A percentile compares a stretch with the other conserved stretches of the same genome.
Evolutionary conservation across 2,797 vertebrate species (phyloP).

Genomic region (Hoplostethus atlanticus): DNA sequence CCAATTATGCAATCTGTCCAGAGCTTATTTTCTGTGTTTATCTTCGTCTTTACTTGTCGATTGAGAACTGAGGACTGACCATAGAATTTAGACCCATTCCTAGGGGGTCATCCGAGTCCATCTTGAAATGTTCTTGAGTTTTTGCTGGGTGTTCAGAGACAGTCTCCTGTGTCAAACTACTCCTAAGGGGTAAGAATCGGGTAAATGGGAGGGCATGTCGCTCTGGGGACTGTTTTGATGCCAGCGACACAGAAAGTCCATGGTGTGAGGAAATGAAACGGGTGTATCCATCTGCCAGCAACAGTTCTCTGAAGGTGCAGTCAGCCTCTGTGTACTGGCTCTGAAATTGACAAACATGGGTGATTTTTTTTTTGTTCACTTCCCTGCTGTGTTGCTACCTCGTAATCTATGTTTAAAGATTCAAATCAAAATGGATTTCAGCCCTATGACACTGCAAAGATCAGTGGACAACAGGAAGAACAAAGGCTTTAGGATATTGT

Average conservation of each 20-base stretch:
- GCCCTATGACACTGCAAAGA: neutral
- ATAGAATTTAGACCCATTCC: conserved; percentile 67
- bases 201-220: conserved; percentile 68
- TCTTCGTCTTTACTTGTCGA: conserved; percentile 55
- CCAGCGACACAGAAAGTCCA: conserved; percentile 75
- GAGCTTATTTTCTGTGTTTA: neutral
- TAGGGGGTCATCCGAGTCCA: conserved; percentile 80
- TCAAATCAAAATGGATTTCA: too few species aligned
- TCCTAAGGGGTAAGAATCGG: conserved; percentile 78
- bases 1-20: neutral
- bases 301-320: conserved; percentile 82
- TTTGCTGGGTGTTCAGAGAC: conserved; percentile 28
- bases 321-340: conserved; percentile 69
- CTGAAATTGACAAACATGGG: conserved; percentile 42
- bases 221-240: conserved; percentile 57
- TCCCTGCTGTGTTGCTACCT: too few species aligned
- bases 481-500: neutral
- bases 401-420: too few species aligned
- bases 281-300: conserved; percentile 82
- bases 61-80: conserved; percentile 77
- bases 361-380: neutral
- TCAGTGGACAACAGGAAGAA: neutral
- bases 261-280: conserved; percentile 78
- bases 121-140: conserved; percentile 49
- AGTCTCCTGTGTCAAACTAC: conserved; percentile 26